Base-by-base conservation (phyloP, 2,113 vertebrate genomes). In the Oryzias woworae region DNA sequence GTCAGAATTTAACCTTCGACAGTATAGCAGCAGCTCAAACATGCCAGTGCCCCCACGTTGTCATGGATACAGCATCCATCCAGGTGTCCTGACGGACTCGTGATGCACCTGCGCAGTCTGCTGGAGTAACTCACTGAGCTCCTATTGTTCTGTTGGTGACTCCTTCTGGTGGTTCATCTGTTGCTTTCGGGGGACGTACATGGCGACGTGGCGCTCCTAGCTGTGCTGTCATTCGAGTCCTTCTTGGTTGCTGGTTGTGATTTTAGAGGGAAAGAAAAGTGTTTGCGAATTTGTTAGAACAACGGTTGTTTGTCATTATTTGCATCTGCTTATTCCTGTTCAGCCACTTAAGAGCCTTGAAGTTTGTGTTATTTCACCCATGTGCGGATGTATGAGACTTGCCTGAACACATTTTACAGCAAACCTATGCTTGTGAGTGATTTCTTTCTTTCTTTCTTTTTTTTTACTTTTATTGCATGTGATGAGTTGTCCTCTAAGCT, bases 61-160 rank as follows among this genome's bases (percentile, higher is more conserved):
- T 28, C 14, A n/a, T 12, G 53, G 23, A 26, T 12, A 44, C 59
- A 4, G 16, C 65, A 48, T 36, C 26, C 22, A 51, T 59, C 48
- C 17, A 67, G 63, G 60, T 80, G 61, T 69, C 24, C 64, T 44
- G 65, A 66, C 50, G 59, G 55, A 69, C 51, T 60, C 10, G 14
- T 62, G 56, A 62, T 44, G 58, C 70, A 73, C 44, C 68, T 41
- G n/a, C 66, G 53, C 63, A 61, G 62, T 57, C 71, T 54, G 58
- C 65, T 64, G 48, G 31, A 68, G 66, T 58, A 63, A 77, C 62
- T 56, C 63, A 54, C 68, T 73, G 54, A 14, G 49, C 69, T 52
- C 20, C 59, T 54, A 68, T 85, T 83, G 77, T 83, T 65, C 47
- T 59, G 58, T 18, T 64, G 78, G 75, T 59, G 55, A 60, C 62